phyloP scores from a whole-genome alignment of 2,888 invertebrate species.

The Spicauda simplicius region DNA sequence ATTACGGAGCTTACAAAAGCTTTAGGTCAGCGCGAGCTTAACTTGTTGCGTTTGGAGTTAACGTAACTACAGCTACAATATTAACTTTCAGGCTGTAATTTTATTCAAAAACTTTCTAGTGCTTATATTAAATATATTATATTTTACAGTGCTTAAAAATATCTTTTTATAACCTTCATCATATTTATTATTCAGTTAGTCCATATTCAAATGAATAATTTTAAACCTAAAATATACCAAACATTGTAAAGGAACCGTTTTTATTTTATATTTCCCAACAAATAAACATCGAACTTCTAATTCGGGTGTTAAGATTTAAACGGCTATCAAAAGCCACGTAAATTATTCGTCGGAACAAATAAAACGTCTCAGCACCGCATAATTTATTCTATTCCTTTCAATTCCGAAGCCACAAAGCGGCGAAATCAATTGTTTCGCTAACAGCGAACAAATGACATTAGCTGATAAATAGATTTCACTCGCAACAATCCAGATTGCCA shows the following conservation, averaged over 20 bases:
- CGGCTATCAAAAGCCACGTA: neutral
- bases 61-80: slow-evolving; percentile 46
- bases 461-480: slow-evolving; percentile 33
- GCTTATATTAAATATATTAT: neutral
- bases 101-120: neutral
- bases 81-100: slow-evolving; percentile 38
- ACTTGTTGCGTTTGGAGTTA: slow-evolving; percentile 66
- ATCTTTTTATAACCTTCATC: no score
- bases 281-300: neutral
- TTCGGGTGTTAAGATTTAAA: neutral
- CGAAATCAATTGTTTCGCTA: slow-evolving; percentile 26
- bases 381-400: slow-evolving; percentile 21
- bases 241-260: neutral
- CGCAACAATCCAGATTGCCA: slow-evolving; percentile 41
- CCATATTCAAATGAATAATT: no score
- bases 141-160: neutral
- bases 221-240: no score
- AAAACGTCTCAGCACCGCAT: slow-evolving; percentile 1
- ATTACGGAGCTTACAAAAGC: slow-evolving; percentile 47
- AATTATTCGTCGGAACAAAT: slow-evolving; percentile 1
- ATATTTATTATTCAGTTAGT: no score
- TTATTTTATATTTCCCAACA: neutral
- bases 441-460: slow-evolving; percentile 18
- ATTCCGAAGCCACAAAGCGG: slow-evolving; percentile 10
- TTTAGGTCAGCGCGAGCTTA: slow-evolving; percentile 48